These are phyloP conservation scores for Acrossocheilus wenchowensis DNA, from an alignment of 2,797 vertebrate species.

Conservation along the genomic window DNA sequence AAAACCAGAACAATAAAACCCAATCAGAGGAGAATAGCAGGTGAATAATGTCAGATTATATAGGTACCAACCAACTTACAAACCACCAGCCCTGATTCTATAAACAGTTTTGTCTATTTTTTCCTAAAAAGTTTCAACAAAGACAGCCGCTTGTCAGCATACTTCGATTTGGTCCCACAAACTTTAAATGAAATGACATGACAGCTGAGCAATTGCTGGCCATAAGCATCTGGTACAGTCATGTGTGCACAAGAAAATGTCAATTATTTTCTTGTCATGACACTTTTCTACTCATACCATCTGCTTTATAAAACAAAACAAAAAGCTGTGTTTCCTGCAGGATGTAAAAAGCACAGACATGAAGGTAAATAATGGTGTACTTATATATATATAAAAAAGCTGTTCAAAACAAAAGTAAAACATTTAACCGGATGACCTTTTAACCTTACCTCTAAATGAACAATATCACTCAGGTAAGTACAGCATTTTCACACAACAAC, in stretches of 20 bases:
- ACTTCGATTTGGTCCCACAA: not conserved
- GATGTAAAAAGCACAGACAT: not conserved
- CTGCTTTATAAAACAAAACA: slow-evolving; percentile 17
- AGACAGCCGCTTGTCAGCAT: not conserved
- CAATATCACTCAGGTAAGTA: not conserved
- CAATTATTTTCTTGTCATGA: not conserved
- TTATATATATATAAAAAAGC: not conserved
- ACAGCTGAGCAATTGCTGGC: not conserved
- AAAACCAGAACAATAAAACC: not conserved
- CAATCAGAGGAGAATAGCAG: not conserved
- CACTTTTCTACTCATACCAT: not conserved
- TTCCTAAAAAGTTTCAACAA: not conserved
- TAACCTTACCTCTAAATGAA: not conserved
- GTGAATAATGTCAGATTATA: not conserved
- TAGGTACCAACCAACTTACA: not conserved
- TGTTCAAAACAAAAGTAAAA: not conserved
- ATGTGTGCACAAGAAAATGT: slow-evolving; percentile 13
- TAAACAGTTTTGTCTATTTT: not conserved
- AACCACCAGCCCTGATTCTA: not conserved
- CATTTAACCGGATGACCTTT: not conserved
- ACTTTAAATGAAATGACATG: not conserved
- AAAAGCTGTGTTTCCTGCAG: not conserved
- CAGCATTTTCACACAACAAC: not conserved
- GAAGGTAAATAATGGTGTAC: not conserved
- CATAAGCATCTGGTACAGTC: slow-evolving; percentile 17